These are phyloP conservation scores for Drosophila rubida DNA, from an alignment of 2,888 invertebrate genomes.

Conservation along the genomic window DNA sequence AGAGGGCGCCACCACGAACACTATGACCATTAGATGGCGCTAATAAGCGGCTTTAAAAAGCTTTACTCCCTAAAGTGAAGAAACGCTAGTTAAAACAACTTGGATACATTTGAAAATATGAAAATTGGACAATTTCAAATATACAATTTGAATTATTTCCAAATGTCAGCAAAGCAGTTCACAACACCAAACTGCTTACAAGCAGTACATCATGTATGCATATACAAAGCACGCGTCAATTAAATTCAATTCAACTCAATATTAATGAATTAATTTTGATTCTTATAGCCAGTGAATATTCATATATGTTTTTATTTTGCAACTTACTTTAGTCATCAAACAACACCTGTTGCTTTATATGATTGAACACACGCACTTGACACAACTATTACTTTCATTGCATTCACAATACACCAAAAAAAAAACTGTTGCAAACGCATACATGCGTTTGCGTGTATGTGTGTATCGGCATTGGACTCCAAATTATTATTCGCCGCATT, in stretches of 20 bases:
- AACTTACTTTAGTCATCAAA: neutral
- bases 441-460: neutral
- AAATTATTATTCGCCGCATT: neutral
- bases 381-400: too few species aligned
- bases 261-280: neutral
- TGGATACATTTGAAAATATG: too few species aligned
- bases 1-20: constrained; percentile 7
- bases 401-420: neutral
- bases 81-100: neutral
- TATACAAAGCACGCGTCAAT: neutral
- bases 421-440: neutral
- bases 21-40: neutral
- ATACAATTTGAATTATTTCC: too few species aligned
- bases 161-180: too few species aligned
- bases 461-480: neutral
- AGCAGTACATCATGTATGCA: neutral
- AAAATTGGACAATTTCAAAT: too few species aligned
- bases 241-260: neutral
- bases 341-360: neutral
- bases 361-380: neutral
- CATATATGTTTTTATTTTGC: neutral
- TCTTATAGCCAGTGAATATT: neutral
- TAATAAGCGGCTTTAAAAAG: neutral
- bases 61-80: neutral
- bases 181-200: too few species aligned